Percentiles rank a stretch among this genome's conserved stretches.
These are phyloP conservation scores for Kryptopterus vitreolus DNA, from an alignment of 2,797 vertebrate species.

Conservation along the genomic window DNA sequence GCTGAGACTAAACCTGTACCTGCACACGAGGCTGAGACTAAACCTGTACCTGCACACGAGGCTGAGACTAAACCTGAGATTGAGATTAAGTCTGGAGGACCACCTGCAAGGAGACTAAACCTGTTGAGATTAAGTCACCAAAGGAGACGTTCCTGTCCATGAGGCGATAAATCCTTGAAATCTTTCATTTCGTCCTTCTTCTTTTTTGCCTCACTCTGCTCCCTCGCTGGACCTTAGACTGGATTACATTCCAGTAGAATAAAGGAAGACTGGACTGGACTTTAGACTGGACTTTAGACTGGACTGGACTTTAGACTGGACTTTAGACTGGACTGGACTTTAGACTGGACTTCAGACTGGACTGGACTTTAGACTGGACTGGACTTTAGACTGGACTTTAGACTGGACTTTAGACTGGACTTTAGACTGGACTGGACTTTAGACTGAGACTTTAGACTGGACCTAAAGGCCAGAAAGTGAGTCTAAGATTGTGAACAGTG, in stretches of 20 bases:
- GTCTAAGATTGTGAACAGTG: no score
- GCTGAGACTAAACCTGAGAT: background rate
- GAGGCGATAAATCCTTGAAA: no score
- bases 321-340: background rate
- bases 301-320: no score
- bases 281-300: background rate
- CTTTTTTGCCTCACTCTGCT: no score
- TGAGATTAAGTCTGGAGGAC: no score
- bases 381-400: background rate
- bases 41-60: background rate
- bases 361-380: background rate
- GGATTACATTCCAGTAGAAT: no score
- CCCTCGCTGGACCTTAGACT: rapidly evolving
- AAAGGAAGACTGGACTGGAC: background rate
- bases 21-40: background rate
- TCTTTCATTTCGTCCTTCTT: no score
- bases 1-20: background rate
- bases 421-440: no score
- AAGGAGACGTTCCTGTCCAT: no score
- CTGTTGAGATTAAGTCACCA: no score
- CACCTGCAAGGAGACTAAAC: background rate
- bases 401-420: background rate
- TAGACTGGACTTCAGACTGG: background rate
- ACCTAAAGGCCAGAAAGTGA: no score
- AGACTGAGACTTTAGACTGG: background rate